Evolutionary conservation across 1,140 invertebrate species (phyloP).

Genomic region (Notospermus geniculatus): DNA sequence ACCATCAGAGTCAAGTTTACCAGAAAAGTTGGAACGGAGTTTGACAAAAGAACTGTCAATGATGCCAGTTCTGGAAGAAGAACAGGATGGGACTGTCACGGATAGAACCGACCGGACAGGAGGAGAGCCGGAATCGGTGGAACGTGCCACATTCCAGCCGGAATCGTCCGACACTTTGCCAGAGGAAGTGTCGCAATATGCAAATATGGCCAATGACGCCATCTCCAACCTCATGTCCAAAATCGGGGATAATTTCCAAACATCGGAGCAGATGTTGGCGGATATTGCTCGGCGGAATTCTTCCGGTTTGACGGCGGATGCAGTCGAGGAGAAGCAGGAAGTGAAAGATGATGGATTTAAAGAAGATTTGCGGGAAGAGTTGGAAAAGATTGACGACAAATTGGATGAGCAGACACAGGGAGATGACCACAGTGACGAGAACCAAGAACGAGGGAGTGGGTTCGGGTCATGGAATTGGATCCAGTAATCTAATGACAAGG

Average conservation of each 20-base stretch:
- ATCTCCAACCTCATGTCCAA: too few relatives aligned
- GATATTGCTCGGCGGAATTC: slow-evolving; percentile 5
- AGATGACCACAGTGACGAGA: not conserved
- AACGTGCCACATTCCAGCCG: not conserved
- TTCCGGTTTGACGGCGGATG: not conserved
- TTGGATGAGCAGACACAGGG: not conserved
- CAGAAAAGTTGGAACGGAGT: slow-evolving; percentile 15
- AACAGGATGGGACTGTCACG: slow-evolving; percentile 16
- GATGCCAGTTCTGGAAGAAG: slow-evolving; percentile 33
- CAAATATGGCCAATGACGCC: too few relatives aligned
- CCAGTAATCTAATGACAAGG: too few relatives aligned
- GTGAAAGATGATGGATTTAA: slow-evolving; percentile 4
- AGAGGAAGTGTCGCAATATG: not conserved
- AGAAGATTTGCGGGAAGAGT: slow-evolving; percentile 3
- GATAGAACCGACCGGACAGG: slow-evolving; percentile 15
- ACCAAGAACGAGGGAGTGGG: too few relatives aligned
- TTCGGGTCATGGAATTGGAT: too few relatives aligned
- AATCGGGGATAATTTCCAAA: not conserved
- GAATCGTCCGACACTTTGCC: not conserved
- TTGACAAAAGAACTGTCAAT: slow-evolving; percentile 29
- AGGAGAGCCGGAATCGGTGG: slow-evolving; percentile 6
- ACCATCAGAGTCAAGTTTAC: slow-evolving; percentile 3
- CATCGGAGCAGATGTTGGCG: not conserved
- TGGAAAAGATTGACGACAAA: not conserved
- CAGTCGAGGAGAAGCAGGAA: not conserved